phyloP scores from a whole-genome alignment of 2,113 vertebrate genomes.

The Mionectes macconnelli region DNA sequence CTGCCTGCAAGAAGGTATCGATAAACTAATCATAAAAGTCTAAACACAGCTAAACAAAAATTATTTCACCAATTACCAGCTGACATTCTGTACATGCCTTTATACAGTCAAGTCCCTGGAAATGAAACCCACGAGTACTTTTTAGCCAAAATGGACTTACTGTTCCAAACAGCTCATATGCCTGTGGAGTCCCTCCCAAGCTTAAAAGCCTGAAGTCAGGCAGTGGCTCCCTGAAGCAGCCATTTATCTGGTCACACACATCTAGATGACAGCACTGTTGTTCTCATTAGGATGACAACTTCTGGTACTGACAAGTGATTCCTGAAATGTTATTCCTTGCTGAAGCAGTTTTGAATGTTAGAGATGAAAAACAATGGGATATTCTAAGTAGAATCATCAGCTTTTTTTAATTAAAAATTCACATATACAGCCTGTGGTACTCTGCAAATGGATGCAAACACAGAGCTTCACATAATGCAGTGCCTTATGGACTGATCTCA shows the following conservation, averaged over 20 bases:
- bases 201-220: neutral
- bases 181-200: neutral
- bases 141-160: neutral
- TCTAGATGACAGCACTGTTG: conserved; percentile 20
- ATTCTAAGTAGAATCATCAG: neutral
- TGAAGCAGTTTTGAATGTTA: neutral
- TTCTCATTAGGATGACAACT: conserved; percentile 5
- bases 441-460: conserved; percentile 4
- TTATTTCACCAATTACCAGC: neutral
- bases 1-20: neutral
- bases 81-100: neutral
- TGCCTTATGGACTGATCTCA: neutral
- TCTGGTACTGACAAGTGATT: conserved; percentile 38
- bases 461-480: conserved; percentile 16
- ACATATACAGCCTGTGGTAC: neutral
- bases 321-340: neutral
- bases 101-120: neutral
- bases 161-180: neutral
- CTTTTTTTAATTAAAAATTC: conserved; percentile 43
- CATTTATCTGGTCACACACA: conserved; percentile 15
- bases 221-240: neutral
- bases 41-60: neutral
- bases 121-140: conserved; percentile 18
- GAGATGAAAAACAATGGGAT: neutral
- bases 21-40: neutral